Conservation (phyloP, 2,797 vertebrate genomes). For the Acanthurus leucopareius region DNA sequence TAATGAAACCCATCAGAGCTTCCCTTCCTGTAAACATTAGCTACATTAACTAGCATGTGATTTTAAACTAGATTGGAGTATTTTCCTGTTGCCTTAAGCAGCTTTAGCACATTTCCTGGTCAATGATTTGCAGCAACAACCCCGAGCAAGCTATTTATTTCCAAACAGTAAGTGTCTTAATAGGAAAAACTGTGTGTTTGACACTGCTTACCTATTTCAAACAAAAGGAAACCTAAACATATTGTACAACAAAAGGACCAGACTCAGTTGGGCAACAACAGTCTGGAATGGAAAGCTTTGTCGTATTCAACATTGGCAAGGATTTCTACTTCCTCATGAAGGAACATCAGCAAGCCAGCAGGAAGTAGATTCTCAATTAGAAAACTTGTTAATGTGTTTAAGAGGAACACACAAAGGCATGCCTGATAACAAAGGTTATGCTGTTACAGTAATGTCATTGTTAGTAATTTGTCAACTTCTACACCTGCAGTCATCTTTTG, state of each 20-base stretch:
- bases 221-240: background rate
- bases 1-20: no score
- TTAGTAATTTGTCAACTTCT: background rate
- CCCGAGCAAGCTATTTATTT: slow-evolving; percentile 10
- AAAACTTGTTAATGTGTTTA: background rate
- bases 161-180: slow-evolving; percentile 19
- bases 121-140: slow-evolving; percentile 60
- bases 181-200: background rate
- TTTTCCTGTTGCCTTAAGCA: background rate
- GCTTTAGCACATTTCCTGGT: slow-evolving; percentile 17
- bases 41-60: slow-evolving; percentile 17
- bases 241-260: background rate
- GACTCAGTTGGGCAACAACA: background rate
- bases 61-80: background rate
- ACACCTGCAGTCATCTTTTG: background rate
- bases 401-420: background rate
- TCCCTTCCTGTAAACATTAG: slow-evolving; percentile 2
- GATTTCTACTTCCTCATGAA: slow-evolving; percentile 34
- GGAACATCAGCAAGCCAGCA: background rate
- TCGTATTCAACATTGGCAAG: background rate
- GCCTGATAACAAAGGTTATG: background rate
- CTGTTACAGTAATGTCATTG: background rate
- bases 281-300: background rate
- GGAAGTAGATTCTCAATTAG: background rate
- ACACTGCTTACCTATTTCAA: background rate